Evolutionary conservation across 2,113 vertebrate species (phyloP), one percentile per base, ranked within the genome.

Genomic region (Ameiurus melas): DNA sequence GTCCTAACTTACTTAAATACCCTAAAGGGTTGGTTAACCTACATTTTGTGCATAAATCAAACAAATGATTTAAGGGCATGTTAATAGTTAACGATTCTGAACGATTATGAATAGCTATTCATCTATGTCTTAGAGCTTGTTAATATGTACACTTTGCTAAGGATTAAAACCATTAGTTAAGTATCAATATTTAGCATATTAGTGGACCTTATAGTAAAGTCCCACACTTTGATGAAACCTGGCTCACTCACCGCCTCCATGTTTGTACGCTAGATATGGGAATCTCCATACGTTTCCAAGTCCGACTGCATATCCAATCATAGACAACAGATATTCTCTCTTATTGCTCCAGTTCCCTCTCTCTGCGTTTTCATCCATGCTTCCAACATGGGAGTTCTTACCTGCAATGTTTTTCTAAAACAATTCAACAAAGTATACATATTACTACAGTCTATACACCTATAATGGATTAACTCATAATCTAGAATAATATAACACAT

Each of bases 271-370:
- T 90, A 99, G 93, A 89, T 98, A 99, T 0, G 98, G 98, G 90
- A 99, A 99, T 71, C 98, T 94, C 98, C 98, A 99, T 55, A 99
- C 96, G 17, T 99, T 99, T 73, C 98, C 98, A 71, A 99, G 93
- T 55, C 98, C 98, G 36, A 99, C 97, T 4, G 98, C 98, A 0
- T 98, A 98, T 90, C 98, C 98, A 43, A 99, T 95, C 94, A 98
- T 96, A 77, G 98, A 99, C 1, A 99, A 95, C 87, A 99, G 95
- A 89, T 99, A 99, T 71, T 99, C 98, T 0, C 64, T 94, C 91
- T 99, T 99, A 85, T 39, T 97, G 1, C 96, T 94, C 98, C 98
- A 99, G 94, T 98, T 98, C 8, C 97, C 98, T 13, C 97, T 96
- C 2, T 97, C 97, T 0, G 30, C 0, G 66, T 97, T 97, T 66